Base-by-base conservation (phyloP, 2,888 invertebrate species). In the Dusona sp. region DNA sequence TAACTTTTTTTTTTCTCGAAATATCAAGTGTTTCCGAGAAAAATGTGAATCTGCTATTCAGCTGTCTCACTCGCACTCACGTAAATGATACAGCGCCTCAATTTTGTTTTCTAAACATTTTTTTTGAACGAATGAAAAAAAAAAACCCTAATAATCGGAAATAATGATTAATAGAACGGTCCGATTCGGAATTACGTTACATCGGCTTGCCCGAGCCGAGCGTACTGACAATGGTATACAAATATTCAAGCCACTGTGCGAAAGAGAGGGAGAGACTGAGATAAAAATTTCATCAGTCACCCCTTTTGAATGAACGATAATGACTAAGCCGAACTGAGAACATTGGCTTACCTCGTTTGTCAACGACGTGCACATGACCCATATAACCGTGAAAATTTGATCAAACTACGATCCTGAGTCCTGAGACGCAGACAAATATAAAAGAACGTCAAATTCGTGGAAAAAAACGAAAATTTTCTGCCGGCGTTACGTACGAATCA, bases 311-410 rank as follows among this genome's bases (percentile, higher is more conserved):
- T 45, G 16, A 45, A 25, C 29, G 16, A 70, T 48, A 29, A 22
- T 45, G 42, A 45, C 70, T 22, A 25, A 48, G 25, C 45, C 22
- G n/a, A 8, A 67, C 8, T 45, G 3, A 48, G 13, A 57, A 85
- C 29, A 79, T 80, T 51, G 65, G 64, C 61, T 67, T 83, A 87
- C 86, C 83, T 88, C 82, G 48, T 70, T 77, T 48, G 83, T 65
- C 64, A 86, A 38, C 42, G 87, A 86, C 48, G 84, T 79, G 36
- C 88, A 88, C 88, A 88, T 88, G 67, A 73, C 78, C 67, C 7
- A 78, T 81, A 25, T 19, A 48, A 77, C 57, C 51, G 73, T 48
- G 25, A 68, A 54, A 61, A 70, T 29, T 42, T 36, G 57, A 33
- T 16, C 33, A n/a, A 61, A 42, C 29, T 54, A n/a, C 33, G 19